Evolutionary conservation across 2,113 vertebrate species (phyloP), one percentile per base, ranked within the genome.

Genomic region (Aspidoscelis tigris): DNA sequence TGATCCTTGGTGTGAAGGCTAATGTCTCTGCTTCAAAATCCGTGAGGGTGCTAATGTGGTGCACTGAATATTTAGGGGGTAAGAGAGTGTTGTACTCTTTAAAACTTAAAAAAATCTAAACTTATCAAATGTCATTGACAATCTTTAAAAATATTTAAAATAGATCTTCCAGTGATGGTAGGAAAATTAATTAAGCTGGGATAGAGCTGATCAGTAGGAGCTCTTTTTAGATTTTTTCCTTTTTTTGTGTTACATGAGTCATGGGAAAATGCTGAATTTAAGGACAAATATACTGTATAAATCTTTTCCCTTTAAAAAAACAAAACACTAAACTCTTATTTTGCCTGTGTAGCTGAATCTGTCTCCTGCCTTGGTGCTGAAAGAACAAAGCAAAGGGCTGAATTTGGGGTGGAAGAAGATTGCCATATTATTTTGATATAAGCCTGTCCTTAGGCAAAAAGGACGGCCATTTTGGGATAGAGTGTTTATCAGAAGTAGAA

Each of bases 151-250:
- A 16, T 64, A 1, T 78, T 78, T 73, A 50, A 24, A 26, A 20
- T n/a, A 77, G 43, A 21, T 70, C 22, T 82, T 41, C 6, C 68
- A 22, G 9, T 21, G 74, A 64, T 39, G 66, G 55, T 22, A 43
- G 50, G n/a, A 72, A 78, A 86, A 78, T 86, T 78, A 86, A 86
- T 50, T 43, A 33, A 20, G 11, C 53, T 50, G 76, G 21, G 22
- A 44, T 24, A 71, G 50, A 61, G 50, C 21, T 55, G 39, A 41
- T 21, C 22, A 10, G 16, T 50, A 21, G 8, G 18, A 55, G 53
- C 18, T 77, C 10, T 44, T 20, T 61, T 14, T 1, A 50, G 20
- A n/a, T 43, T 55, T 22, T 75, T 76, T 71, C 50, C 50, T 69
- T 44, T 69, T 7, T 21, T 65, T 47, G 0, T 44, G 21, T 41